These are phyloP conservation scores for Psammodynastes pulverulentus DNA, from an alignment of 2,113 vertebrate genomes.

Conservation along the genomic window DNA sequence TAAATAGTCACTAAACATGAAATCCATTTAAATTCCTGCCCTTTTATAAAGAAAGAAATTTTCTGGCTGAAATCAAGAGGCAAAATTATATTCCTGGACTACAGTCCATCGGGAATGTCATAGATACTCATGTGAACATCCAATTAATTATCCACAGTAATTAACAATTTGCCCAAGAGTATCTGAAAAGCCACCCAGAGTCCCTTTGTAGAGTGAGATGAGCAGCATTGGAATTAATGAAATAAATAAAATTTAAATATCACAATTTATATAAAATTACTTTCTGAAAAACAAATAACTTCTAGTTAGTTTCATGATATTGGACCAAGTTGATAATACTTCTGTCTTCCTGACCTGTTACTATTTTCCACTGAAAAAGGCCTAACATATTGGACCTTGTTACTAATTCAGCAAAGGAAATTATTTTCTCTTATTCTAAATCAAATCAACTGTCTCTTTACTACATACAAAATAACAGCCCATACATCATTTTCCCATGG, in stretches of 20 bases:
- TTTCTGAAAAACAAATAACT: neutral
- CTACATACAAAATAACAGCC: neutral
- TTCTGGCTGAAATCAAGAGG: constrained; percentile 5
- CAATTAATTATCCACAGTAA: neutral
- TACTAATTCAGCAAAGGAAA: neutral
- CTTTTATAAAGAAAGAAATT: neutral
- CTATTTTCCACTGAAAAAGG: neutral
- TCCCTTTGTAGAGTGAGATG: neutral
- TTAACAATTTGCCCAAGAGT: neutral
- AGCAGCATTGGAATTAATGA: neutral
- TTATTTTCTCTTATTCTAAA: neutral
- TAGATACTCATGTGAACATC: neutral
- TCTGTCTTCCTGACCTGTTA: neutral
- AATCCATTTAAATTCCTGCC: constrained; percentile 21
- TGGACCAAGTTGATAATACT: neutral
- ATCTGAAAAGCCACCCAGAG: neutral
- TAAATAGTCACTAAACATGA: constrained; percentile 2
- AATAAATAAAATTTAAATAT: neutral
- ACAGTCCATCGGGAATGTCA: neutral
- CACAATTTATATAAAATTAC: neutral
- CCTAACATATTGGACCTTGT: neutral
- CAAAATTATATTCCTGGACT: neutral
- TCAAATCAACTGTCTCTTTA: neutral
- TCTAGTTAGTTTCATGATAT: neutral
- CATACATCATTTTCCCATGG: neutral